phyloP scores from a whole-genome alignment of 2,797 vertebrate genomes.

The Anolis apletophallus region DNA sequence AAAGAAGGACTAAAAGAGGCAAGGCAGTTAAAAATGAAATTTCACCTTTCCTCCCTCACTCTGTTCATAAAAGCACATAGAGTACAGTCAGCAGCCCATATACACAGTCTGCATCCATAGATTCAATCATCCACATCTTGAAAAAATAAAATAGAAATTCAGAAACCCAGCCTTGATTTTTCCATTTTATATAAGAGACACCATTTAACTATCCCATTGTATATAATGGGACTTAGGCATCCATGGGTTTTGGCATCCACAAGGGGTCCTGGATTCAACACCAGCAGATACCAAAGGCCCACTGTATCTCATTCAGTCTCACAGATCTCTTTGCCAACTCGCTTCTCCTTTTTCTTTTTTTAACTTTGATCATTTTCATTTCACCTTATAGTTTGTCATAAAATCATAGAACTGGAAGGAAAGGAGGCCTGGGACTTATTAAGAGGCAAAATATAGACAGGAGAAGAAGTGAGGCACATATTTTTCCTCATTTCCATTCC shows the following conservation, averaged over 20 bases:
- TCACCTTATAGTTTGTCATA: background rate
- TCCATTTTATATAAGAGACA: too few relatives aligned
- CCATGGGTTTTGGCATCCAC: too few relatives aligned
- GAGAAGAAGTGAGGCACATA: background rate
- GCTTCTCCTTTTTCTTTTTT: background rate
- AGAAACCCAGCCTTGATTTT: too few relatives aligned
- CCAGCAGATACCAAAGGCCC: too few relatives aligned
- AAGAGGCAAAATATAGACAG: background rate
- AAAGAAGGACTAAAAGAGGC: background rate
- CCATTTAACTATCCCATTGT: too few relatives aligned
- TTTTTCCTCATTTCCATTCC: background rate
- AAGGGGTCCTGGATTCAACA: too few relatives aligned
- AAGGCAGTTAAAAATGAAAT: constrained; percentile 5
- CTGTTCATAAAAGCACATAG: too few relatives aligned
- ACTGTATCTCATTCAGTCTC: background rate
- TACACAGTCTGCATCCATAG: too few relatives aligned
- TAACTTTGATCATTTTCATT: background rate
- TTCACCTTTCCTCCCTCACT: background rate
- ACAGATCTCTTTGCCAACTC: background rate
- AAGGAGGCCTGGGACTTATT: background rate
- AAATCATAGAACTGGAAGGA: background rate
- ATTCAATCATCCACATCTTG: too few relatives aligned
- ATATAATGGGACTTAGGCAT: too few relatives aligned
- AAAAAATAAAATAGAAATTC: too few relatives aligned
- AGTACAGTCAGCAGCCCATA: too few relatives aligned